Evolutionary conservation across 2,888 invertebrate genomes (phyloP), one percentile per base, ranked within the genome.

Genomic region (Archips crataeganus): DNA sequence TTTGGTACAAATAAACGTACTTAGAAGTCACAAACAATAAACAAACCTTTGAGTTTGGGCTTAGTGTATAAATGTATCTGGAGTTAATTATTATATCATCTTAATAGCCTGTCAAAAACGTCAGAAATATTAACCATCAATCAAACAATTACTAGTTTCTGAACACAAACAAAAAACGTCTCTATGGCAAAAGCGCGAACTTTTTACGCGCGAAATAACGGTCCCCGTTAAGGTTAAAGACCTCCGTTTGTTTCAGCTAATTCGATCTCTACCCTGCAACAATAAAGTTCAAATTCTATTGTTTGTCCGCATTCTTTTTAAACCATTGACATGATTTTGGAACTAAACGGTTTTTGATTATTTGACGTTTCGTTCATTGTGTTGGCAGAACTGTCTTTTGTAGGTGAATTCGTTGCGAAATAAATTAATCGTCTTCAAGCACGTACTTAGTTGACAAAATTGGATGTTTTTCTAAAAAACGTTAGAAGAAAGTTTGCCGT

Each of bases 141-240:
- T 68, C 72, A 73, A 63, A 73, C 68, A 73, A 54, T 67, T 67
- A 72, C 72, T 15, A 10, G 57, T 73, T 68, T 72, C 23, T 23
- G 54, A 54, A 9, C 23, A 23, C 62, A 47, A 63, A 67, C 67
- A 68, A 73, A 73, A 73, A 73, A 73, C 67, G 68, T 59, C 63
- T 72, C 66, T 62, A 42, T 42, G 47, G 70, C 70, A 45, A 42
- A 72, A 57, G 64, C 73, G 69, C 73, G 69, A 74, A 69, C 59
- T 74, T 74, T 74, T 73, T 73, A 67, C 66, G 69, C 73, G 73
- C 68, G 54, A 69, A 42, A 64, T 74, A 74, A 74, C 73, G 73
- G 73, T 23, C 11, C 2, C 64, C 64, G 73, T 60, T 73, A 63
- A 74, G 73, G 64, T 74, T 59, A 74, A 23, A 49, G 60, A 64